Conservation (phyloP, 2,888 invertebrate species). For the Pachymerium ferrugineum region DNA sequence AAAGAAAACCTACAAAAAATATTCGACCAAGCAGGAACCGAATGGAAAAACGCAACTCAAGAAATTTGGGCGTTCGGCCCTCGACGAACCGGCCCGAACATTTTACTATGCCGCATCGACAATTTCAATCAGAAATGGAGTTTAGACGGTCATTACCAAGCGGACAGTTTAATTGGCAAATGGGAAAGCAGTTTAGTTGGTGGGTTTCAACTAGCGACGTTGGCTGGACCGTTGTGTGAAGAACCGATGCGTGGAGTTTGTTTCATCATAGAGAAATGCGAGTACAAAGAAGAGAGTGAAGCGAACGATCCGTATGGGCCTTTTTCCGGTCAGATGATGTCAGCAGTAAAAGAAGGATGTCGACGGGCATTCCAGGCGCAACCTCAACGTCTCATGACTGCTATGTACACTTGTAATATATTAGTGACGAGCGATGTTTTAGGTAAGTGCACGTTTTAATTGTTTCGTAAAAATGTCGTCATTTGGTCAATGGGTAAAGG, state of each 20-base stretch:
- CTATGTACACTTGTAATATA: constrained; percentile 83
- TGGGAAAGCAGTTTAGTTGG: constrained; percentile 69
- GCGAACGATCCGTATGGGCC: constrained; percentile 48
- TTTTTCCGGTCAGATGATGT: constrained; percentile 77
- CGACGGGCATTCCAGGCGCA: constrained; percentile 80
- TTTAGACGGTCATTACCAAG: too few species aligned
- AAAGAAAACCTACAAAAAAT: constrained; percentile 57
- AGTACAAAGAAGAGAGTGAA: constrained; percentile 44
- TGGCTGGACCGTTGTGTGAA: constrained; percentile 90
- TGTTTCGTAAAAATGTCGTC: background rate
- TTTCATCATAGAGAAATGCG: constrained; percentile 83
- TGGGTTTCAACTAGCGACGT: constrained; percentile 77
- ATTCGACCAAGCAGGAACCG: constrained; percentile 56
- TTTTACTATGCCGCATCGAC: constrained; percentile 72
- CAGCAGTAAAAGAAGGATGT: constrained; percentile 82
- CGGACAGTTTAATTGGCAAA: constrained; percentile 40
- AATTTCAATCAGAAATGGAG: constrained; percentile 62
- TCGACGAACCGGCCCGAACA: constrained; percentile 78
- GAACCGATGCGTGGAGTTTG: constrained; percentile 95
- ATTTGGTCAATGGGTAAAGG: background rate
- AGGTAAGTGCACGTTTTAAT: constrained; percentile 59
- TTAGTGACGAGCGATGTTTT: constrained; percentile 79
- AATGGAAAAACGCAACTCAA: constrained; percentile 53
- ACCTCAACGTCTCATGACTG: constrained; percentile 84
- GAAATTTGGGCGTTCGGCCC: constrained; percentile 91